These are phyloP conservation scores for Eriocheir sinensis DNA, from an alignment of 1,140 invertebrate genomes.

Conservation along the genomic window DNA sequence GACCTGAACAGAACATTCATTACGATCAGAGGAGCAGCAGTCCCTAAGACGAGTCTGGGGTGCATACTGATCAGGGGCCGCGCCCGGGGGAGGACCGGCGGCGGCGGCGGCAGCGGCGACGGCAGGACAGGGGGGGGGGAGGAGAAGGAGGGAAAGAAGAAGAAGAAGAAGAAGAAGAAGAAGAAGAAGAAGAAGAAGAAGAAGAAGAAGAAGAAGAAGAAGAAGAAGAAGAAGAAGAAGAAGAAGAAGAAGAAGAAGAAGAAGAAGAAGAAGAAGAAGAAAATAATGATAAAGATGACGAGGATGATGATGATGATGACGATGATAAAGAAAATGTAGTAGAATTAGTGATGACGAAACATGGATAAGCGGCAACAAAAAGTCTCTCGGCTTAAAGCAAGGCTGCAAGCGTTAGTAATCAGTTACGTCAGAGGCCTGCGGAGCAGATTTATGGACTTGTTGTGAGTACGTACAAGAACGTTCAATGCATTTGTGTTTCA, in stretches of 20 bases:
- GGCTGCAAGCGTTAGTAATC: too few relatives aligned
- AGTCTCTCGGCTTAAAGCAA: too few relatives aligned
- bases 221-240: background rate
- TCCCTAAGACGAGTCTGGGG: conserved; percentile 54
- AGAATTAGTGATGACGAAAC: too few relatives aligned
- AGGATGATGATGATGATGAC: background rate
- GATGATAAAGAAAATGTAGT: background rate
- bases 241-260: background rate
- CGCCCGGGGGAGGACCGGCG: background rate
- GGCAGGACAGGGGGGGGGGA: background rate
- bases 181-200: background rate
- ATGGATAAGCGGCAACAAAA: too few relatives aligned
- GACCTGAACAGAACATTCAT: conserved; percentile 69
- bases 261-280: background rate
- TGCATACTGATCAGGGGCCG: conserved; percentile 62
- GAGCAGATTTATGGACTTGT: too few relatives aligned
- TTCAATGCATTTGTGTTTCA: too few relatives aligned
- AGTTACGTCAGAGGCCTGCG: too few relatives aligned
- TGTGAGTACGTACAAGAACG: too few relatives aligned
- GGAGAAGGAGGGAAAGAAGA: background rate
- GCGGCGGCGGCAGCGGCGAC: background rate
- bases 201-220: background rate
- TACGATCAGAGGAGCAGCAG: conserved; percentile 71
- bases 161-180: conserved; percentile 5
- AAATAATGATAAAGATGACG: background rate